phyloP scores from a whole-genome alignment of 2,797 vertebrate species.

The Aselliscus stoliczkanus region DNA sequence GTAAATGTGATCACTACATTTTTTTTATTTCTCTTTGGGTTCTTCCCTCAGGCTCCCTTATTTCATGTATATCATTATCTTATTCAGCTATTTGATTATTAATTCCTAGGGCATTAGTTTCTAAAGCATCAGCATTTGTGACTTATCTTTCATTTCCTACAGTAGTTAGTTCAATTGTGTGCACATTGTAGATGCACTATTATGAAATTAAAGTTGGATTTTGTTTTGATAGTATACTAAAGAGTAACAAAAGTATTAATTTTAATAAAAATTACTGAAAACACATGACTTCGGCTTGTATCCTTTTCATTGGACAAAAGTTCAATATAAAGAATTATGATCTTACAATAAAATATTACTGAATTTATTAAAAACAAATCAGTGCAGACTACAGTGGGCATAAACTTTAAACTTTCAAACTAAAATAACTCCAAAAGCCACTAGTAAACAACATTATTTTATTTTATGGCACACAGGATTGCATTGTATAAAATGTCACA shows the following conservation, averaged over 20 bases:
- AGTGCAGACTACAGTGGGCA: background rate
- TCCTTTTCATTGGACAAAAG: background rate
- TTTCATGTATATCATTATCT: background rate
- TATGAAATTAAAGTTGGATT: background rate
- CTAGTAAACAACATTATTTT: conserved; percentile 35
- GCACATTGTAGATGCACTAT: background rate
- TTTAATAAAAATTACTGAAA: background rate
- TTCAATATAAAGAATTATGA: background rate
- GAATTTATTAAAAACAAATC: conserved; percentile 27
- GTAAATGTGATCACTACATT: background rate
- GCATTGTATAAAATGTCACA: conserved; percentile 12
- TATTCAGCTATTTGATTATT: background rate
- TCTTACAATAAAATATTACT: background rate
- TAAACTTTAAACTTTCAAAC: conserved; percentile 39
- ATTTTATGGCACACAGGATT: background rate
- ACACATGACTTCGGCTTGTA: background rate
- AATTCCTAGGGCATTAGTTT: background rate
- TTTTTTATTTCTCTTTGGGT: background rate
- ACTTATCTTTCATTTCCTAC: background rate
- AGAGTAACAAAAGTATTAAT: background rate
- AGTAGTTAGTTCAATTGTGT: background rate
- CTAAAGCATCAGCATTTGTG: background rate
- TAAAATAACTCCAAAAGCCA: conserved; percentile 5
- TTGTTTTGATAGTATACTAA: background rate
- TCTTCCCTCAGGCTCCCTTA: background rate